Percentiles rank a stretch among this genome's conserved stretches.
phyloP scores from a whole-genome alignment of 1,140 invertebrate genomes.

The Mylabris phalerata region DNA sequence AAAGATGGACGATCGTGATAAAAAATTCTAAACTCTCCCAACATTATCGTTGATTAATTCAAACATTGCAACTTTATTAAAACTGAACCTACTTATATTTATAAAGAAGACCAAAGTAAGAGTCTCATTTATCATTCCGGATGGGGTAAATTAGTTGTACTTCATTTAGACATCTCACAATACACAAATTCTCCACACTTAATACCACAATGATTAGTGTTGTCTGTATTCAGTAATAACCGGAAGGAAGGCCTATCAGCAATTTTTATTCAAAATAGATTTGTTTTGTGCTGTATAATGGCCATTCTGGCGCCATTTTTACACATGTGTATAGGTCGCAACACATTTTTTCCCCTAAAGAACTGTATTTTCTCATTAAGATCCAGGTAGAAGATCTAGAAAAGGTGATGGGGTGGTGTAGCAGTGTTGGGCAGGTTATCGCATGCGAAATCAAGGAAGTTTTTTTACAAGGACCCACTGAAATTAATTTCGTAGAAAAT shows the following conservation, averaged over 20 bases:
- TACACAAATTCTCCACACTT: slow-evolving; percentile 9
- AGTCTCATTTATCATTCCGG: slow-evolving; percentile 3
- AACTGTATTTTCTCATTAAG: too few relatives aligned
- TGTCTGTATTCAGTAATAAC: background rate
- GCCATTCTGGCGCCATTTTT: too few relatives aligned
- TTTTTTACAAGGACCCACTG: too few relatives aligned
- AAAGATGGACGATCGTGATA: slow-evolving; percentile 6
- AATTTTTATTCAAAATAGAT: too few relatives aligned
- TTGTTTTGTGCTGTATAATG: too few relatives aligned
- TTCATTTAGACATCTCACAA: slow-evolving; percentile 4
- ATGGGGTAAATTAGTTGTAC: slow-evolving; percentile 5
- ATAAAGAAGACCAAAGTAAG: background rate
- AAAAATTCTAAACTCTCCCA: background rate
- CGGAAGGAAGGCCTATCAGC: slow-evolving; percentile 4
- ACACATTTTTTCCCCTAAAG: too few relatives aligned
- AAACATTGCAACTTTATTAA: slow-evolving; percentile 2
- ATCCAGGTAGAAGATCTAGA: too few relatives aligned
- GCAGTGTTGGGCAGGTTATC: too few relatives aligned
- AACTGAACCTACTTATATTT: background rate
- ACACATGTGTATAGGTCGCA: too few relatives aligned
- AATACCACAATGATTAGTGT: slow-evolving; percentile 6
- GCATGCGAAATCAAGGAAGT: too few relatives aligned
- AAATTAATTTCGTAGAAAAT: too few relatives aligned
- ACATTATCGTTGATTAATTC: background rate
- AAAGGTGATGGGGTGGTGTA: too few relatives aligned